Conservation (phyloP, 1,140 invertebrate species). For the Manduca sexta region DNA sequence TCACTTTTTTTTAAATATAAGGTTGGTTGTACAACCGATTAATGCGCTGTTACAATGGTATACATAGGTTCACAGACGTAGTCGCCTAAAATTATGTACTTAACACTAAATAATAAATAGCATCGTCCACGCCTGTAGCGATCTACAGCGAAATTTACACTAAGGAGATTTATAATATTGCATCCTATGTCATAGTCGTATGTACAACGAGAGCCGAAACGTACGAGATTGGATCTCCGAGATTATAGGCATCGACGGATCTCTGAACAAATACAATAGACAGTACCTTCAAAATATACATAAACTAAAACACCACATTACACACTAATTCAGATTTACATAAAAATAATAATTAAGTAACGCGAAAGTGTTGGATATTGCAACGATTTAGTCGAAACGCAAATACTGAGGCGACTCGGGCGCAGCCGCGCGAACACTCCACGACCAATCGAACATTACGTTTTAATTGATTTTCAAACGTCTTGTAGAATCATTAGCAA, state of each 20-base stretch:
- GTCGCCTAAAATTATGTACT: conserved; percentile 55
- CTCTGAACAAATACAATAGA: conserved; percentile 27
- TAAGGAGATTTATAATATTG: conserved; percentile 63
- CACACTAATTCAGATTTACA: conserved; percentile 64
- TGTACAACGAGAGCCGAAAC: conserved; percentile 46
- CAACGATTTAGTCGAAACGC: conserved; percentile 42
- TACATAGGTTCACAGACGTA: conserved; percentile 66
- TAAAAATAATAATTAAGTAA: conserved; percentile 52
- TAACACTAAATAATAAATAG: conserved; percentile 72
- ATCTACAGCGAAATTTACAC: conserved; percentile 65
- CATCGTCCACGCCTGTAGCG: conserved; percentile 47
- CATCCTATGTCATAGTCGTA: conserved; percentile 50
- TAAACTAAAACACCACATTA: conserved; percentile 46
- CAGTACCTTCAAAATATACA: conserved; percentile 66
- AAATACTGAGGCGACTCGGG: conserved; percentile 40
- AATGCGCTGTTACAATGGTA: conserved; percentile 61
- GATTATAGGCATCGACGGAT: conserved; percentile 59
- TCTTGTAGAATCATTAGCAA: conserved; percentile 45
- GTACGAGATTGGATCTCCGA: conserved; percentile 68
- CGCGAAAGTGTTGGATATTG: conserved; percentile 59
- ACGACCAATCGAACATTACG: conserved; percentile 19
- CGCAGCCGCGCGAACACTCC: conserved; percentile 22
- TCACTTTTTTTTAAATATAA: conserved; percentile 59
- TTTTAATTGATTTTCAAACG: conserved; percentile 3
- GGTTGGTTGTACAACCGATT: conserved; percentile 45